Base-by-base conservation (phyloP, 23 tunicate genomes). In the Diplosoma virens region DNA sequence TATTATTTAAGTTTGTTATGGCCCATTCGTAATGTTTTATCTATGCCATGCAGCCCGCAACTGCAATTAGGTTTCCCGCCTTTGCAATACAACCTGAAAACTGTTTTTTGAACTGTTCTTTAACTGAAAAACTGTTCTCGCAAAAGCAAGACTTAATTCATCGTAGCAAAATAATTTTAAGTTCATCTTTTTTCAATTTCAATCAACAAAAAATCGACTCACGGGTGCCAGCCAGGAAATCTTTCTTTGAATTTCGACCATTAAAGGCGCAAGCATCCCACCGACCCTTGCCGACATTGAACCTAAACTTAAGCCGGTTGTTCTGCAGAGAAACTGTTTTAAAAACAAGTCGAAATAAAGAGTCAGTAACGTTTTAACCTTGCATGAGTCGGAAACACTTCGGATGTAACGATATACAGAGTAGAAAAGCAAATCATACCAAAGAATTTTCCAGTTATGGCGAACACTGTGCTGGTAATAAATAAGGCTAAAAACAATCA, bases 351-450 rank as follows among this genome's bases (percentile, higher is more conserved):
- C 16, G 14, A 45, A 45, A 16, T 45, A 9, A 45, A 45, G 16
- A 45, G 11, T 9, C 11, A 45, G 11, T 16, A 45, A 45, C 52
- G 16, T 11, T 16, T 11, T 31, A 36, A 80, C 93, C 93, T 86
- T 1, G 80, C 81, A 0, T 84, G 59, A 24, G 93, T 73, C 1
- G 93, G 93, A 71, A 84, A 86, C 11, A 86, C 27, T 81, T 86
- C 93, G 3, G 86, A 32, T 2, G 93, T 86, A 20, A 65, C 78
- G 16, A 47, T 47, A 46, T 86, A 86, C 5, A 70, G 65, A n/a
- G 72, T 9, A 56, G 73, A 63, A 61, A 86, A 86, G 7, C 71
- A 71, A n/a, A 75, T 46, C 0, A 81, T 36, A 25, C 86, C 93
- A 80, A 86, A 86, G 30, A 86, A 87, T 47, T 86, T 86, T 33